These are phyloP conservation scores for Toxonevra muliebris DNA, from an alignment of 2,888 invertebrate genomes.

Conservation along the genomic window DNA sequence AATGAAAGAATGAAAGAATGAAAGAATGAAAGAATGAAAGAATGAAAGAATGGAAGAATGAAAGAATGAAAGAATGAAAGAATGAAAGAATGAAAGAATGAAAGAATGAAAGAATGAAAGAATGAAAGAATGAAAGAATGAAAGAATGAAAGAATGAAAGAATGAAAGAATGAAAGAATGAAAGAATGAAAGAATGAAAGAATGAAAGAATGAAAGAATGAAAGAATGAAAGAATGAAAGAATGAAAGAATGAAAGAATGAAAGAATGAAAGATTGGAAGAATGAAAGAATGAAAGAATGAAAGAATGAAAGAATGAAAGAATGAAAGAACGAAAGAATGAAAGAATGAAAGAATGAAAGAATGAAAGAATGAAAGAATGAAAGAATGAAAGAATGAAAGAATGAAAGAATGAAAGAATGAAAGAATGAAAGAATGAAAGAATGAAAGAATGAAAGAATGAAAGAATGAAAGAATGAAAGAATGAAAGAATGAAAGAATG, in stretches of 20 bases:
- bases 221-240: not conserved
- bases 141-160: conserved; percentile 4
- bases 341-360: not conserved
- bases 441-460: not conserved
- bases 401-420: not conserved
- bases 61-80: not conserved
- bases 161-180: not conserved
- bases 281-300: conserved; percentile 5
- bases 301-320: conserved; percentile 12
- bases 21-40: not conserved
- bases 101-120: conserved; percentile 6
- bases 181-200: not conserved
- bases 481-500: not conserved
- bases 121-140: not conserved
- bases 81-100: conserved; percentile 31
- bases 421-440: no score
- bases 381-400: not conserved
- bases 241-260: not conserved
- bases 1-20: not conserved
- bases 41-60: not conserved
- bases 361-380: not conserved
- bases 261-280: not conserved
- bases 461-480: conserved; percentile 1
- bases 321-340: not conserved
- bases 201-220: not conserved